These are phyloP conservation scores for Gallirallus australis DNA, from an alignment of 2,797 vertebrate species.

Conservation along the genomic window DNA sequence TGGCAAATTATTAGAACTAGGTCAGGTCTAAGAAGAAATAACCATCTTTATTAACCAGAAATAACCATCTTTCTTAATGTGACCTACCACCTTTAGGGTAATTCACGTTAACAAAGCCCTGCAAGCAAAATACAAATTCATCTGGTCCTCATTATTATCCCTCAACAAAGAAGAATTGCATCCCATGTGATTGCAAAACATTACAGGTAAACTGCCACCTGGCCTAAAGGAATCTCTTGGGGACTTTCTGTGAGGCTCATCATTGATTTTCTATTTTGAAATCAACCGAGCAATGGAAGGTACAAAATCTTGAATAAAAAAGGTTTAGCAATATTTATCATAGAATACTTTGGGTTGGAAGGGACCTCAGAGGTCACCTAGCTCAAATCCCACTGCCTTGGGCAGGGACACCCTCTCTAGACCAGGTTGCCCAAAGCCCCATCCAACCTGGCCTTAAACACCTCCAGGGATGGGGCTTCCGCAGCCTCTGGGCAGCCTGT, in stretches of 20 bases:
- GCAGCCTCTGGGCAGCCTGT: too few species aligned
- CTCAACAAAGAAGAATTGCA: neutral
- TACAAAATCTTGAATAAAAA: neutral
- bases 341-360: too few species aligned
- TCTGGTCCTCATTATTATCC: neutral
- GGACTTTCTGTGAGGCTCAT: neutral
- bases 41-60: constrained; percentile 34
- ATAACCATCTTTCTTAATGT: neutral
- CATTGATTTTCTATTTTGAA: neutral
- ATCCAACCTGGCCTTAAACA: too few species aligned
- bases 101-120: neutral
- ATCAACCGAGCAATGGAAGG: neutral
- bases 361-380: too few species aligned
- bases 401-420: too few species aligned
- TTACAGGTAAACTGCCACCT: neutral
- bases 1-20: constrained; percentile 63
- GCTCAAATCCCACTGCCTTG: too few species aligned
- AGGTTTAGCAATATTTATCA: neutral
- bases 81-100: neutral
- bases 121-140: neutral
- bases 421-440: too few species aligned
- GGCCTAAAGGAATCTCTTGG: neutral
- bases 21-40: constrained; percentile 63
- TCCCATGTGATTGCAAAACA: neutral
- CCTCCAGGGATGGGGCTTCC: too few species aligned